Evolutionary conservation across 2,797 vertebrate genomes (phyloP), one percentile per base, ranked within the genome.

Genomic region (Synanceia verrucosa): DNA sequence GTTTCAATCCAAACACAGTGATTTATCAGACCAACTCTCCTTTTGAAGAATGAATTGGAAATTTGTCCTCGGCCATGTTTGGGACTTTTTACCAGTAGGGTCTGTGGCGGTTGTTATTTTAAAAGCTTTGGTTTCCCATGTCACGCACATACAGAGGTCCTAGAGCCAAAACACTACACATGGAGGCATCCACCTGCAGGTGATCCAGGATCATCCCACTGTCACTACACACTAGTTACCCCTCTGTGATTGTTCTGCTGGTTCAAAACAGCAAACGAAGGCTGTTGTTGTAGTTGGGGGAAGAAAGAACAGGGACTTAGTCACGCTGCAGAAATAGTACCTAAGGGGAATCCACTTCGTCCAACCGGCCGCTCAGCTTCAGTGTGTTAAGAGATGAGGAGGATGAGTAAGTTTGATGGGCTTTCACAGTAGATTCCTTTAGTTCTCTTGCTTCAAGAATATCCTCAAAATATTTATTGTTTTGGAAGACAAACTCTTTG

Each of bases 351-450:
- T 81, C 73, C 73, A 79, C 82, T 75, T 61, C 87, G 64, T 79
- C 70, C 70, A 76, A 66, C 52, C 65, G 76, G 78, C 84, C 72
- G 70, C 76, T 82, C 71, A 62, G 74, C 71, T 64, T 53, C 71
- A 74, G 62, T 78, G 87, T 74, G 68, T 81, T 83, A 70, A 70
- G 76, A 80, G 81, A 87, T 82, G 86, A 83, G 73, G 73, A 82
- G 85, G 84, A 76, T 73, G 65, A 87, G 60, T 65, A 57, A 56
- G 53, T 78, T 77, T 74, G 79, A 84, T 82, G 77, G 81, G 82
- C 78, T 81, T 87, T 86, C 78, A 79, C 57, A 79, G 64, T 73
- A 70, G 76, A 81, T 65, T 75, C 63, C 26, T 16, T 67, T 18
- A 63, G 73, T 78, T 79, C 64, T 68, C 59, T 75, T 51, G 39